A percentile compares a stretch with the other conserved stretches of the same genome.
Conservation (phyloP, 2,113 vertebrate genomes). For the Candoia aspera region DNA sequence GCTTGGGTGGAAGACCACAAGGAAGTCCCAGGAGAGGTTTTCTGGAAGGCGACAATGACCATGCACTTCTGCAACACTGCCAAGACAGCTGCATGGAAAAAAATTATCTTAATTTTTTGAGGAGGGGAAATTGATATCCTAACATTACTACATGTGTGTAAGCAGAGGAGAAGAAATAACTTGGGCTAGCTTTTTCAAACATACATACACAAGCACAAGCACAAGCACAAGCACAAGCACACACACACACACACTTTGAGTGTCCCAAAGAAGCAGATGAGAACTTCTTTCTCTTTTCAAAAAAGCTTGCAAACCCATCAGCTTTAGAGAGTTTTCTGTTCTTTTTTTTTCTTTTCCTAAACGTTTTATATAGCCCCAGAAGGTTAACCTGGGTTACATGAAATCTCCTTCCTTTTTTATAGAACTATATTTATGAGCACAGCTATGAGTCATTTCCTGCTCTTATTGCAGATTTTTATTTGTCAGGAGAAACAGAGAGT, state of each 20-base stretch:
- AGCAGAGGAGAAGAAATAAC: not conserved
- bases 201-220: not conserved
- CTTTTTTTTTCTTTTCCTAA: not conserved
- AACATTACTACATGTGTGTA: not conserved
- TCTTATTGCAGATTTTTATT: constrained; percentile 12
- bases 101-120: not conserved
- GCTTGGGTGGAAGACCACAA: not conserved
- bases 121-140: not conserved
- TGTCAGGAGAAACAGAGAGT: not conserved
- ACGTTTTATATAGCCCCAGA: not conserved
- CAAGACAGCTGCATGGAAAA: not conserved
- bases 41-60: not conserved
- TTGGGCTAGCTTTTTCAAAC: too few relatives aligned
- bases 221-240: too few relatives aligned
- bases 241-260: not conserved
- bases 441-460: not conserved
- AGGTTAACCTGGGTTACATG: not conserved
- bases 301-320: not conserved
- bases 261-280: not conserved
- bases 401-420: constrained; percentile 19
- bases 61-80: not conserved
- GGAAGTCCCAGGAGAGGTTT: not conserved
- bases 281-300: not conserved
- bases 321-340: not conserved
- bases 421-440: constrained; percentile 4